Evolutionary conservation across 37 sponge, comb jelly and placozoan species (phyloP).

Genomic region (Eunapius fragilis): DNA sequence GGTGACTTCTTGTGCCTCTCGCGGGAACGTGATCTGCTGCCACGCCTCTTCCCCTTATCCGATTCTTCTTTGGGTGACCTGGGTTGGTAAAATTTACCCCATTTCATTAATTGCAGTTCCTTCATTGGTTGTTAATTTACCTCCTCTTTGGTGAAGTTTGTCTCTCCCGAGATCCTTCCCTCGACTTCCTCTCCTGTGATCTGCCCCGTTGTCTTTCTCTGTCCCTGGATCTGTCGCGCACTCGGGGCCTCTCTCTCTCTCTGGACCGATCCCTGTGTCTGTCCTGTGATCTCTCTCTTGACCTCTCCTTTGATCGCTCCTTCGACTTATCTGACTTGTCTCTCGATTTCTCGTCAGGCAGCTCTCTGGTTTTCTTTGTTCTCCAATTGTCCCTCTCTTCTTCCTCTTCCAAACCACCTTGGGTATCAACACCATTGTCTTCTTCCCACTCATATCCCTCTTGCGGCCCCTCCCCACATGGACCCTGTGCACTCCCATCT

Average conservation of each 20-base stretch:
- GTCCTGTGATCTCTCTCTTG: constrained; percentile 13
- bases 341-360: constrained; percentile 55
- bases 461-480: neutral
- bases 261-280: constrained; percentile 1
- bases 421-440: neutral
- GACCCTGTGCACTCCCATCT: neutral
- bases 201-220: neutral
- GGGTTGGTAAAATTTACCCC: too few relatives aligned
- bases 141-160: neutral
- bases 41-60: neutral
- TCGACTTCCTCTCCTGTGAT: constrained; percentile 20
- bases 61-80: too few relatives aligned
- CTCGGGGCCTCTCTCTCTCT: neutral
- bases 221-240: constrained; percentile 3
- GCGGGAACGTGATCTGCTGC: constrained; percentile 18
- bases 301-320: neutral
- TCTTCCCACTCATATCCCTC: neutral
- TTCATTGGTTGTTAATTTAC: too few relatives aligned
- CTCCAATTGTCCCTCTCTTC: neutral
- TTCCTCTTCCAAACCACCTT: neutral
- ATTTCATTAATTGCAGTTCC: too few relatives aligned
- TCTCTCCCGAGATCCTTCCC: constrained; percentile 1
- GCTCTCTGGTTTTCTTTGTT: constrained; percentile 4
- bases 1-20: constrained; percentile 13
- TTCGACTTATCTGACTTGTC: constrained; percentile 9